Percentiles rank a stretch among this genome's conserved stretches.
Evolutionary conservation across 2,797 vertebrate genomes (phyloP).

Genomic region (Coregonus ussuriensis): DNA sequence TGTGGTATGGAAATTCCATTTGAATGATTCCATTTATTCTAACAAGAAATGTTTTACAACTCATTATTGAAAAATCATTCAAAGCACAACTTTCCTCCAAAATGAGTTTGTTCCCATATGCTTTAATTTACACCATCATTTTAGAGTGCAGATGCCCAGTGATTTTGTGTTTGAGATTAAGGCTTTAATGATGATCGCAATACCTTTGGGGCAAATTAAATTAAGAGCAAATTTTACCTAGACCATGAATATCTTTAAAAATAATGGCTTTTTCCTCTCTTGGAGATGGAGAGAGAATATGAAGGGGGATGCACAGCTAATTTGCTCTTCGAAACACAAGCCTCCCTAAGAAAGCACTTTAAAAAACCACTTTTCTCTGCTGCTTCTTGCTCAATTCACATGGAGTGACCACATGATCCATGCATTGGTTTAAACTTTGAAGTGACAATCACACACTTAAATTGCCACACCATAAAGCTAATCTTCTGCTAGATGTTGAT

Average conservation of each 20-base stretch:
- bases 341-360: conserved; percentile 73
- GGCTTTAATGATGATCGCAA: conserved; percentile 9
- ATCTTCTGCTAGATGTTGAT: background rate
- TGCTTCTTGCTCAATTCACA: conserved; percentile 53
- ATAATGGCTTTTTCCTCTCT: background rate
- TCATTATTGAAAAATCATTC: conserved; percentile 25
- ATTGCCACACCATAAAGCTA: conserved; percentile 2
- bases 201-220: background rate
- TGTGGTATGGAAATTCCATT: conserved; percentile 18
- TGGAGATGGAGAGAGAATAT: no score
- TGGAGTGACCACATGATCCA: conserved; percentile 40
- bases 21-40: conserved; percentile 26
- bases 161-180: conserved; percentile 6
- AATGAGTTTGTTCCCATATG: no score
- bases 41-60: background rate
- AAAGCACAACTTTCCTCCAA: conserved; percentile 62
- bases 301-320: background rate
- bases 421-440: conserved; percentile 41
- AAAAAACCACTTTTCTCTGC: conserved; percentile 69
- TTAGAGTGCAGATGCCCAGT: conserved; percentile 5
- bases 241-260: background rate
- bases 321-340: conserved; percentile 42
- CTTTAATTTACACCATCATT: no score
- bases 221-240: background rate
- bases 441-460: conserved; percentile 67